Conservation (phyloP, 2,888 invertebrate species). For the Megamerina dolium region DNA sequence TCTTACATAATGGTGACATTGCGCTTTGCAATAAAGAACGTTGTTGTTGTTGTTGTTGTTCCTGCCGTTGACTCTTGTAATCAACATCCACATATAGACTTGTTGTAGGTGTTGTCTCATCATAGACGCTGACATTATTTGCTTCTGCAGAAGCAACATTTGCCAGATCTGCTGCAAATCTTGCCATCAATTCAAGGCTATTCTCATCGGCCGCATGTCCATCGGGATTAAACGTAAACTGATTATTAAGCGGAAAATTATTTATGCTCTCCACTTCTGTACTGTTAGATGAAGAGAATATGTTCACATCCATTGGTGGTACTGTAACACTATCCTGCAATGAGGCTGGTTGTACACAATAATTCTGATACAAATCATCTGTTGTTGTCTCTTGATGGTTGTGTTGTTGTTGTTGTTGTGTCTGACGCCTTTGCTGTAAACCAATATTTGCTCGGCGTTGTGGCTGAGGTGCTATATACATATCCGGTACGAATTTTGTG, state of each 20-base stretch:
- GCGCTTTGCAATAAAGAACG: conserved; percentile 26
- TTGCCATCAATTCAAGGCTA: conserved; percentile 9
- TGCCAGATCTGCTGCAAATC: conserved; percentile 7
- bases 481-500: background rate
- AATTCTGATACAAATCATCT: conserved; percentile 25
- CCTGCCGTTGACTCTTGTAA: too few species aligned
- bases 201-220: conserved; percentile 8
- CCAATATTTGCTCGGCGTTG: background rate
- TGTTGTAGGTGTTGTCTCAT: too few species aligned
- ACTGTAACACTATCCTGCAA: background rate
- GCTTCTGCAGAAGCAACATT: conserved; percentile 4
- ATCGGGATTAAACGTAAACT: conserved; percentile 1
- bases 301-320: background rate
- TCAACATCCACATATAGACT: conserved; percentile 8
- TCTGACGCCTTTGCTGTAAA: too few species aligned
- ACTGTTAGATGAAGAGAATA: background rate
- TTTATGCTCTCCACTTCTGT: background rate
- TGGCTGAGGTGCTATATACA: background rate
- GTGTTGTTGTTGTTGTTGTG: too few species aligned
- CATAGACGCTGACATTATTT: too few species aligned
- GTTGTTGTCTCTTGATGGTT: conserved; percentile 22
- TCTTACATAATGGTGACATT: conserved; percentile 31
- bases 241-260: background rate
- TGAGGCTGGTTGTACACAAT: background rate
- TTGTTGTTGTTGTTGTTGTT: conserved; percentile 25